Base-by-base conservation (phyloP, 1,140 invertebrate species). In the Lysiphlebus fabarum region DNA sequence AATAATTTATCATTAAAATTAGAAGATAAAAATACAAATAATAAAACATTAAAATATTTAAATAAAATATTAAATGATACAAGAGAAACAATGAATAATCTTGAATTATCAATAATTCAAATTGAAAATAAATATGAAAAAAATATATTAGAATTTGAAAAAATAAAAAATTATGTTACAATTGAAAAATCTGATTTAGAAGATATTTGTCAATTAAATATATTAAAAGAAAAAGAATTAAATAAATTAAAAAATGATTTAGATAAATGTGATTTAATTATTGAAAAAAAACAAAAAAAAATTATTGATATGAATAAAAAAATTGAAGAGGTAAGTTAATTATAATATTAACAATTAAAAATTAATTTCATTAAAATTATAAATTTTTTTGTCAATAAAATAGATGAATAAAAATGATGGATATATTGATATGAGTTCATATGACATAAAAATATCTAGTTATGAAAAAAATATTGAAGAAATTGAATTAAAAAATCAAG, bases 11-110 rank as follows among this genome's bases (percentile, higher is more conserved):
- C 89, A 9, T 69, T 75, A 43, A 81, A 84, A 53, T 74, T 90
- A 0, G 85, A 90, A 66, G 86, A 88, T 11, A 86, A 87, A 65
- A 65, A 87, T n/a, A 76, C 84, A 6, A 84, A 86, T 37, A 84
- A 90, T 62, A 89, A 88, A 70, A 82, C 83, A 0, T 58, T 71
- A 2, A 61, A 61, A 47, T 67, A 76, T 65, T 66, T 83, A 9
- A 76, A 81, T 37, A 82, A 82, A 67, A 58, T 79, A n/a, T 64
- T 84, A 11, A 70, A 77, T 33, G 77, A 81, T 37, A 56, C 70
- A 1, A 81, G 81, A 53, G 72, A 80, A 40, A 58, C 63, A n/a
- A 74, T 78, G 11, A 70, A 79, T 12, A 69, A 72, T 56, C 63
- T 78, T 67, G 87, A 90, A 77, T 76, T 87, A 47, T 73, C 80